phyloP scores from a whole-genome alignment of 1,140 invertebrate genomes.

The Aplysia californica region DNA sequence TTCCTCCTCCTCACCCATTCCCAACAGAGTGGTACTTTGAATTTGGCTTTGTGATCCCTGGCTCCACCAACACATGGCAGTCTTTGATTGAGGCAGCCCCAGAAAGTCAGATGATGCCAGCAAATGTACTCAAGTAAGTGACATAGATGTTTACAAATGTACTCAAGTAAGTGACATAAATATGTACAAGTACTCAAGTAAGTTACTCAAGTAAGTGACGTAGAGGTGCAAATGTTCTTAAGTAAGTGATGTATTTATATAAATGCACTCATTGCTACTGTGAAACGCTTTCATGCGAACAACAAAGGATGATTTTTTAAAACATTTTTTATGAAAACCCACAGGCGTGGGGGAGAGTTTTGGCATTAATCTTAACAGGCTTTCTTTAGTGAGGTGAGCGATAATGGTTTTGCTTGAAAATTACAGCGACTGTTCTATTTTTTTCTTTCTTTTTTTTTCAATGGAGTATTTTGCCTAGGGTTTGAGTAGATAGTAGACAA shows the following conservation, averaged over 20 bases:
- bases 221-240: too few species aligned
- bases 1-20: background rate
- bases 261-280: too few species aligned
- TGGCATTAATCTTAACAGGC: too few species aligned
- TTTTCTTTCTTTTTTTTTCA: background rate
- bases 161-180: conserved; percentile 79
- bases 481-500: background rate
- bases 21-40: conserved; percentile 97
- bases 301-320: too few species aligned
- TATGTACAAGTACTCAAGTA: conserved; percentile 88
- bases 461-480: background rate
- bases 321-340: too few species aligned
- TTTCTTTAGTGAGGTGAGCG: background rate
- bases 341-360: too few species aligned
- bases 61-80: conserved; percentile 99
- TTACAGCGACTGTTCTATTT: background rate
- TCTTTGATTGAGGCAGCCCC: conserved; percentile 97
- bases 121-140: conserved; percentile 91
- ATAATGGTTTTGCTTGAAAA: background rate
- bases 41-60: conserved; percentile 98
- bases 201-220: too few species aligned
- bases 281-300: too few species aligned
- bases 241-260: too few species aligned
- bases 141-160: conserved; percentile 76
- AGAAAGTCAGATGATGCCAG: conserved; percentile 99